Conservation (phyloP, 2,797 vertebrate genomes). For the Netta rufina region DNA sequence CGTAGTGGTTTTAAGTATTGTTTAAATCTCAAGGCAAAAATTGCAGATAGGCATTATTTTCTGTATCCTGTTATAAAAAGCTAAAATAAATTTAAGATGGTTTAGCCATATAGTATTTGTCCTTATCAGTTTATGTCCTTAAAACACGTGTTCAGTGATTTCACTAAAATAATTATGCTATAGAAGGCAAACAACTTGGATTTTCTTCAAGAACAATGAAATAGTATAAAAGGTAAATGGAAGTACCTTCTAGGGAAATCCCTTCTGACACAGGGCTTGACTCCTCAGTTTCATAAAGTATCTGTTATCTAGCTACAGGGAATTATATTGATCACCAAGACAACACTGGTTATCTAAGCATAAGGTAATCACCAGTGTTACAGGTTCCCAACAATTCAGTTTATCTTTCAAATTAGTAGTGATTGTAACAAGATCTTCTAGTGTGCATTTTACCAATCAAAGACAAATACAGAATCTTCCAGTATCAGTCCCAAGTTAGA, state of each 20-base stretch:
- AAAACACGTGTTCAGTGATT: not conserved
- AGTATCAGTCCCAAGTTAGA: not conserved
- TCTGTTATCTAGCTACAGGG: conserved; percentile 10
- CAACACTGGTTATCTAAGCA: conserved; percentile 21
- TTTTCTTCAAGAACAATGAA: conserved; percentile 22
- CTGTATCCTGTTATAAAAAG: conserved; percentile 4
- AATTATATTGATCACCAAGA: conserved; percentile 23
- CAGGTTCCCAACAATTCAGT: not conserved
- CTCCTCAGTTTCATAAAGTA: conserved; percentile 9
- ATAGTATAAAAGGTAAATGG: conserved; percentile 19
- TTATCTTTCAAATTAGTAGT: conserved; percentile 21
- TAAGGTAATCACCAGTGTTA: not conserved
- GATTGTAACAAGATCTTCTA: not conserved
- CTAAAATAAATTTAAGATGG: conserved; percentile 10
- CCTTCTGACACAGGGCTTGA: not conserved
- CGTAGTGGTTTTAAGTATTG: not conserved
- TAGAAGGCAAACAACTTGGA: not conserved
- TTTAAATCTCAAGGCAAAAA: conserved; percentile 22
- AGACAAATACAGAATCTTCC: not conserved
- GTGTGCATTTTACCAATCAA: not conserved
- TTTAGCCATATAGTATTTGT: not conserved
- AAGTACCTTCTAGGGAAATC: not conserved
- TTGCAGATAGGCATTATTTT: not conserved
- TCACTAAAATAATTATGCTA: not conserved
- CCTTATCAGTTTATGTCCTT: conserved; percentile 15